Percentiles rank a stretch among this genome's conserved stretches.
Evolutionary conservation across 2,113 vertebrate species (phyloP).

Genomic region (Callipepla squamata): DNA sequence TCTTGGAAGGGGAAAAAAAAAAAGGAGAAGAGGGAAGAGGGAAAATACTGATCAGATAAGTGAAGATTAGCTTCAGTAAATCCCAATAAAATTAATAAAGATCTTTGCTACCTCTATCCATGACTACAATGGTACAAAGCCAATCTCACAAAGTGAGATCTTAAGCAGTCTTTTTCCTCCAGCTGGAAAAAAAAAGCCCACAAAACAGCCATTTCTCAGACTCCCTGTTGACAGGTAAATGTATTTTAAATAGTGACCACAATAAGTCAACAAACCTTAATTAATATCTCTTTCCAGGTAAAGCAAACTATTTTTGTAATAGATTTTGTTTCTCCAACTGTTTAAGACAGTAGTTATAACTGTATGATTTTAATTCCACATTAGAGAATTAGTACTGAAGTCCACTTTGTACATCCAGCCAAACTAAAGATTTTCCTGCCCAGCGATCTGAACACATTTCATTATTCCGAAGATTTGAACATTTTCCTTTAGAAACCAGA

Average conservation of each 20-base stretch:
- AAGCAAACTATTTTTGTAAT: constrained; percentile 38
- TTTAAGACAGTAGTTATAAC: neutral
- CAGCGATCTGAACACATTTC: constrained; percentile 33
- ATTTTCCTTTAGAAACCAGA: neutral
- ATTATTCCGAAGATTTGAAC: neutral
- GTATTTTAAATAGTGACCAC: neutral
- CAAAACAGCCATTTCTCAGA: neutral
- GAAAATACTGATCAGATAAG: neutral
- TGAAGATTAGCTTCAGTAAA: neutral
- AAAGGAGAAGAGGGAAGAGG: rapidly evolving
- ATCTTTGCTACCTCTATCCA: neutral
- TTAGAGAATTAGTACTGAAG: neutral
- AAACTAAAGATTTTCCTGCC: constrained; percentile 48
- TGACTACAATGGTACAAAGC: neutral
- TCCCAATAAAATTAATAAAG: neutral
- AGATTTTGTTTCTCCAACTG: neutral
- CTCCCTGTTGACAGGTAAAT: neutral
- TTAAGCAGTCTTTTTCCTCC: neutral
- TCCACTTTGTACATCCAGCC: constrained; percentile 31
- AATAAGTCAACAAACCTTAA: neutral
- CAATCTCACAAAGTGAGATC: neutral
- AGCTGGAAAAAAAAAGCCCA: neutral
- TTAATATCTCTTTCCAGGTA: neutral
- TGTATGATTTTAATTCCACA: constrained; percentile 17
- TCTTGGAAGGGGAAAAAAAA: neutral